Conservation (phyloP, 2,113 vertebrate species). For the Ivindomyrus marchei region DNA sequence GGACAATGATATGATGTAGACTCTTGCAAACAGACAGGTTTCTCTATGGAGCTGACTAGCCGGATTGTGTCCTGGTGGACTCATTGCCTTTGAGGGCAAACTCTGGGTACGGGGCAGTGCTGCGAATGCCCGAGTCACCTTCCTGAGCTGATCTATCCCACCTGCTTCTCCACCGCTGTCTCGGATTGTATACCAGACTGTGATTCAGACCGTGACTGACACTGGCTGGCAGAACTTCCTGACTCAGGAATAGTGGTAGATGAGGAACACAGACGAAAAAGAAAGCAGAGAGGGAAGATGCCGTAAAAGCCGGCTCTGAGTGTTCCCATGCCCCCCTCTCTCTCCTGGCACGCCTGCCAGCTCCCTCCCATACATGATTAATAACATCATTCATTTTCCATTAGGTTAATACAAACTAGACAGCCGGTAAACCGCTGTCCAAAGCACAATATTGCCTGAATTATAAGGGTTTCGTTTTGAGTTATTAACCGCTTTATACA, state of each 20-base stretch:
- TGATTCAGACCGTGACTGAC: neutral
- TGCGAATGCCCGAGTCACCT: neutral
- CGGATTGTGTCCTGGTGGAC: neutral
- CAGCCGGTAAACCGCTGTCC: conserved; percentile 38
- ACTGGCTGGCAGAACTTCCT: neutral
- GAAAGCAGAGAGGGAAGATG: neutral
- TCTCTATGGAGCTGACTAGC: neutral
- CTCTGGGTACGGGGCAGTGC: neutral
- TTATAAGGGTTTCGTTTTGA: conserved; percentile 40
- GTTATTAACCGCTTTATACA: conserved; percentile 41
- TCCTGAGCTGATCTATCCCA: neutral
- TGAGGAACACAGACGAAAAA: conserved; percentile 14
- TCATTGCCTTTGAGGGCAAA: neutral
- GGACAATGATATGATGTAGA: neutral
- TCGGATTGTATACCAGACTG: neutral
- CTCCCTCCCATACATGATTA: conserved; percentile 31
- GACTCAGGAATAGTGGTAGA: neutral
- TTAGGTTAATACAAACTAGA: conserved; percentile 43
- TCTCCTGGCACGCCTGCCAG: conserved; percentile 22
- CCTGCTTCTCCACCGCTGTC: neutral
- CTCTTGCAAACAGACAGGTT: neutral
- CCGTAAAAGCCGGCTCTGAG: neutral
- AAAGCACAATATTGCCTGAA: conserved; percentile 37
- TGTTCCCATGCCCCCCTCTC: neutral
- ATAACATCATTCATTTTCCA: conserved; percentile 45